These are phyloP conservation scores for mouse (Mus musculus) DNA, from an alignment of 2,113 vertebrate genomes.

Conservation along the genomic window DNA sequence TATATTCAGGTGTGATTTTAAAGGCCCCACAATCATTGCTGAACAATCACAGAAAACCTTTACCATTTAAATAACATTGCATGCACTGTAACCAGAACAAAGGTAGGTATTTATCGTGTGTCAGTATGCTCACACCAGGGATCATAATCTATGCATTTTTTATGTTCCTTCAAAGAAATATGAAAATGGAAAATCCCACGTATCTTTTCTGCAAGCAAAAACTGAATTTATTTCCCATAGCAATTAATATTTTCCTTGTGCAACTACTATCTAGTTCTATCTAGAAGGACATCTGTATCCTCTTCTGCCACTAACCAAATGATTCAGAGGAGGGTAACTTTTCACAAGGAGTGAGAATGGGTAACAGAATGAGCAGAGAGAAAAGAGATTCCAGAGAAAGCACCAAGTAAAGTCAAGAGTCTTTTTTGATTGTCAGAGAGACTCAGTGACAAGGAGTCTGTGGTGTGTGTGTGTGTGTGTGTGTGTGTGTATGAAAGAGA, in stretches of 20 bases:
- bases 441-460: background rate
- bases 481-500: background rate
- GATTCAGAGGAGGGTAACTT: background rate
- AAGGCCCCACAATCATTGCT: background rate
- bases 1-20: background rate
- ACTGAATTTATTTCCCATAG: background rate
- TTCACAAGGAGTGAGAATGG: background rate
- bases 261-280: background rate
- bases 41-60: background rate
- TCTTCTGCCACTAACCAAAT: background rate
- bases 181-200: background rate
- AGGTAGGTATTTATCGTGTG: background rate
- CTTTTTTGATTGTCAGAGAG: background rate
- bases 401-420: background rate
- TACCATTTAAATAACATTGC: background rate
- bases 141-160: background rate
- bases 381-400: background rate
- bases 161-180: background rate
- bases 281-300: background rate
- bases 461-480: background rate
- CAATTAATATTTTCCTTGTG: background rate
- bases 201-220: background rate
- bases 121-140: rapidly evolving
- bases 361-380: background rate
- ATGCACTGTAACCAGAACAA: background rate